Evolutionary conservation across 2,797 vertebrate species (phyloP).

Genomic region (Coregonus ussuriensis): DNA sequence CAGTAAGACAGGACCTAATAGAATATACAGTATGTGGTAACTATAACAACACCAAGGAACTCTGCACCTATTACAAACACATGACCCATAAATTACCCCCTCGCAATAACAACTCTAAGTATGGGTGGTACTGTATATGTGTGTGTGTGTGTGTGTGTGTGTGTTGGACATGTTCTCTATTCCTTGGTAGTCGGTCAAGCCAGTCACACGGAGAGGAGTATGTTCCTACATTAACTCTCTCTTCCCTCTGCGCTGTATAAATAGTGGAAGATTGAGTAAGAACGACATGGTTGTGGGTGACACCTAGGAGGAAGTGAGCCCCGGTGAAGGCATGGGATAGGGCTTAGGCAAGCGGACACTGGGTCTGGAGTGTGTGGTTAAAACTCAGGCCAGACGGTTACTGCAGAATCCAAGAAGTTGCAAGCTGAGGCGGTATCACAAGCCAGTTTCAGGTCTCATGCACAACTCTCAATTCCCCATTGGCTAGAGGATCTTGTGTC

Average conservation of each 20-base stretch:
- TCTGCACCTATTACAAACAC: background rate
- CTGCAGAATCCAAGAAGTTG: slow-evolving; percentile 68
- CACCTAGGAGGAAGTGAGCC: slow-evolving; percentile 60
- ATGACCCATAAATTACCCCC: slow-evolving; percentile 49
- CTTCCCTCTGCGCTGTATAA: slow-evolving; percentile 74
- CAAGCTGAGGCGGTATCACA: slow-evolving; percentile 60
- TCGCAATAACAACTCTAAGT: slow-evolving; percentile 34
- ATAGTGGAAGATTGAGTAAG: slow-evolving; percentile 79
- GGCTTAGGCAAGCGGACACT: slow-evolving; percentile 31
- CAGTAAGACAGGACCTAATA: no score
- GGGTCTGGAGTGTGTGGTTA: background rate
- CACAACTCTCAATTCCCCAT: slow-evolving; percentile 76
- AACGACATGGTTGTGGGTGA: slow-evolving; percentile 64
- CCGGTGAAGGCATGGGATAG: slow-evolving; percentile 54
- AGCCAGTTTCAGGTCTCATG: slow-evolving; percentile 72
- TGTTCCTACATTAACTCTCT: slow-evolving; percentile 73
- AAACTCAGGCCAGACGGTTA: slow-evolving; percentile 20
- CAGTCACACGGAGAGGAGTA: slow-evolving; percentile 44
- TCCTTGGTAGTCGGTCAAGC: background rate
- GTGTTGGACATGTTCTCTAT: background rate
- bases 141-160: background rate
- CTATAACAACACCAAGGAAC: slow-evolving; percentile 32
- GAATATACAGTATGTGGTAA: background rate
- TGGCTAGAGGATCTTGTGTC: slow-evolving; percentile 58
- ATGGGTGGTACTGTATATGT: slow-evolving; percentile 37